Evolutionary conservation across 2,797 vertebrate species (phyloP).

Genomic region (Selene dorsalis): DNA sequence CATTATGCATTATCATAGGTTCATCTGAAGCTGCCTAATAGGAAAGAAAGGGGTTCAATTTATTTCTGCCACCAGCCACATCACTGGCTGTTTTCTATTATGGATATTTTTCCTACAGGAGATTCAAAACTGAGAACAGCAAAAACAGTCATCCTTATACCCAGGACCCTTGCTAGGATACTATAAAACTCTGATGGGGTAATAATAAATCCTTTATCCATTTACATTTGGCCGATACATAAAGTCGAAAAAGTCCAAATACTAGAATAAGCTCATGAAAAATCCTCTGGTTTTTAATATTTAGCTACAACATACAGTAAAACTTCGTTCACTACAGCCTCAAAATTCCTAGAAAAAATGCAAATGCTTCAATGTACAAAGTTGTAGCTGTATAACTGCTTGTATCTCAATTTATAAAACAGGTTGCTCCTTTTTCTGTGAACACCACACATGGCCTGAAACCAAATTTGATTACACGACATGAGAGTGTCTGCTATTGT

Average conservation of each 20-base stretch:
- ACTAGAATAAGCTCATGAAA: neutral
- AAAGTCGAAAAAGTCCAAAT: neutral
- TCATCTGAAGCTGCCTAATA: neutral
- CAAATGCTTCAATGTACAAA: neutral
- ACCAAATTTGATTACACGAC: slow-evolving; percentile 54
- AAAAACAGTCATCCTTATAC: neutral
- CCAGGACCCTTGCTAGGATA: neutral
- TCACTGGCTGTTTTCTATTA: neutral
- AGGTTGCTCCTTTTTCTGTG: neutral
- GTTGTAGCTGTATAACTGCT: neutral
- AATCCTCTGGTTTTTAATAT: neutral
- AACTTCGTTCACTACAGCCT: neutral
- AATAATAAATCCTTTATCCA: neutral
- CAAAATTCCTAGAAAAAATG: neutral
- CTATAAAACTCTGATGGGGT: neutral
- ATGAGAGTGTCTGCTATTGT: slow-evolving; percentile 14
- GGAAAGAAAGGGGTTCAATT: no score
- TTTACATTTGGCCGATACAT: neutral
- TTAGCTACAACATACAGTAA: neutral
- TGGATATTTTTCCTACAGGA: neutral
- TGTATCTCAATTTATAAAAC: neutral
- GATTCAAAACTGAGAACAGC: neutral
- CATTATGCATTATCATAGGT: slow-evolving; percentile 2
- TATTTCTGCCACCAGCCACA: neutral
- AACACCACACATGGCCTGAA: neutral